Conservation (phyloP, 2,888 invertebrate genomes). For the Halictus quadricinctus region DNA sequence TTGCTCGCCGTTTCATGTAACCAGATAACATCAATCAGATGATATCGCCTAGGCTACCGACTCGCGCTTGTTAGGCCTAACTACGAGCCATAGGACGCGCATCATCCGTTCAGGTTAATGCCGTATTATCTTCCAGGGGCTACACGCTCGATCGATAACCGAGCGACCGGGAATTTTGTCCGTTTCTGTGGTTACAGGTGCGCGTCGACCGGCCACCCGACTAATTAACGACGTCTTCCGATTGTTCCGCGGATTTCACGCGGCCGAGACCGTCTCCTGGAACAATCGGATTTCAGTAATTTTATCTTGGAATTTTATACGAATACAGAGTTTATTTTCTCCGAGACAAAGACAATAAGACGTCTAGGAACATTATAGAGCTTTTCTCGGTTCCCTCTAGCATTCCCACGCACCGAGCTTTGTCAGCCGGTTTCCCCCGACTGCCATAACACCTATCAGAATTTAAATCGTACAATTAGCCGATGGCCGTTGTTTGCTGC, state of each 20-base stretch:
- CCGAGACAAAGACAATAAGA: not conserved
- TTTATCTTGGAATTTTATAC: not conserved
- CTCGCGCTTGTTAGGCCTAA: slow-evolving; percentile 57
- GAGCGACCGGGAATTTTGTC: slow-evolving; percentile 31
- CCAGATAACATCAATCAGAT: slow-evolving; percentile 63
- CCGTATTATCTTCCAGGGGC: slow-evolving; percentile 35
- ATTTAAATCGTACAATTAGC: slow-evolving; percentile 60
- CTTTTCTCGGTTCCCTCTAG: not conserved
- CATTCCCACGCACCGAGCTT: not conserved
- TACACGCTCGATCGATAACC: slow-evolving; percentile 49
- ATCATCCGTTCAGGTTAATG: slow-evolving; percentile 53
- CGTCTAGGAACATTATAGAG: not conserved
- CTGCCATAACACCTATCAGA: slow-evolving; percentile 34
- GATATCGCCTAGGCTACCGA: slow-evolving; percentile 61
- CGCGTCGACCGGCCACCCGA: slow-evolving; percentile 11
- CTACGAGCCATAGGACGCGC: slow-evolving; percentile 30
- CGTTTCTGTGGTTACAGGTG: slow-evolving; percentile 47
- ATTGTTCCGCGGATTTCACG: not conserved
- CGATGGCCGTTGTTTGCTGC: slow-evolving; percentile 22
- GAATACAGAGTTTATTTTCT: not conserved
- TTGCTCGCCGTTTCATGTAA: slow-evolving; percentile 52
- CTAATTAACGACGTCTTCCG: slow-evolving; percentile 39
- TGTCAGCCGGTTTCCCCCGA: not conserved
- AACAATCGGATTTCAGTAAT: not conserved
- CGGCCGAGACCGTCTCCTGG: not conserved